phyloP scores from a whole-genome alignment of 1,140 invertebrate species.

The Trypoxylus dichotomus region DNA sequence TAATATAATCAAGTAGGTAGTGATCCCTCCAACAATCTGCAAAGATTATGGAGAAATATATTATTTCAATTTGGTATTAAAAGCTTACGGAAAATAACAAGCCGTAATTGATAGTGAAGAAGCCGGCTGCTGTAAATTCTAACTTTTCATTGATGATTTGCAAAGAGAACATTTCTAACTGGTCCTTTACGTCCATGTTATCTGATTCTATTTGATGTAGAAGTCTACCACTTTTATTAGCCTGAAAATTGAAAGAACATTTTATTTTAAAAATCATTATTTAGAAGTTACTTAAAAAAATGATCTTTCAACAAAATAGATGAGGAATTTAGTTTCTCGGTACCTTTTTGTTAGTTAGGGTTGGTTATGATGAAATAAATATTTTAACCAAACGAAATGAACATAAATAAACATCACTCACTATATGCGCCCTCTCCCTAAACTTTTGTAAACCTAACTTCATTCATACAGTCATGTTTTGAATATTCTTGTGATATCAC shows the following conservation, averaged over 20 bases:
- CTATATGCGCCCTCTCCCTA: too few relatives aligned
- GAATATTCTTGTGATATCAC: too few relatives aligned
- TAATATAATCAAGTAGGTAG: conserved; percentile 43
- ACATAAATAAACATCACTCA: too few relatives aligned
- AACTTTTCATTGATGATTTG: conserved; percentile 41
- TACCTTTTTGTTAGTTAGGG: too few relatives aligned
- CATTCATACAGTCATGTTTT: too few relatives aligned
- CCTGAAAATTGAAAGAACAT: conserved; percentile 29
- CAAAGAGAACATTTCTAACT: conserved; percentile 44
- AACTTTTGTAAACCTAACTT: too few relatives aligned
- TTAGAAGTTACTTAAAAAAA: too few relatives aligned
- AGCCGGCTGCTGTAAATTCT: conserved; percentile 42
- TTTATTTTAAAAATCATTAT: background rate
- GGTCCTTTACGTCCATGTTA: conserved; percentile 36
- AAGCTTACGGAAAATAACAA: conserved; percentile 40
- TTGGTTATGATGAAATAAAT: too few relatives aligned
- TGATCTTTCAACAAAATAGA: too few relatives aligned
- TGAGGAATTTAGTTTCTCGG: too few relatives aligned
- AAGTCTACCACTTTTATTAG: conserved; percentile 38
- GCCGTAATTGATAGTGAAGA: conserved; percentile 41
- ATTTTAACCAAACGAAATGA: too few relatives aligned
- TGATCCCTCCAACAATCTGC: conserved; percentile 41
- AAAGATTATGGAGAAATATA: conserved; percentile 24
- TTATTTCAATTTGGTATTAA: background rate
- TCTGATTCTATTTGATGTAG: conserved; percentile 41